Evolutionary conservation across 2,797 vertebrate genomes (phyloP).

Genomic region (Antrozous pallidus): DNA sequence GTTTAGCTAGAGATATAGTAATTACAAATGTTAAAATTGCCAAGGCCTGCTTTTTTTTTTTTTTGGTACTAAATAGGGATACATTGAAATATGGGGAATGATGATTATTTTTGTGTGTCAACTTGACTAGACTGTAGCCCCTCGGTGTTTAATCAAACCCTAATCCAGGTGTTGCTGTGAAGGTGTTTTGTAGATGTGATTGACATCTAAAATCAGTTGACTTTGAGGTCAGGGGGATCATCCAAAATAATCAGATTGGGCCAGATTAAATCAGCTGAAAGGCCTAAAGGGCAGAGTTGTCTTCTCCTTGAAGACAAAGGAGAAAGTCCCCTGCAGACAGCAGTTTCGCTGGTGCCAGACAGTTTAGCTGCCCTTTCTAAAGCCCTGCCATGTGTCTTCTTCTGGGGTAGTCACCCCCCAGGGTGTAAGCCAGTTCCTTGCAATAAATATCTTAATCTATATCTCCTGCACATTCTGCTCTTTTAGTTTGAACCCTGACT

Average conservation of each 20-base stretch:
- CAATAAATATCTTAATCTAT: not conserved
- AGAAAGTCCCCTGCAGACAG: not conserved
- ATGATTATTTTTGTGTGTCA: not conserved
- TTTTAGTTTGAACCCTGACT: not conserved
- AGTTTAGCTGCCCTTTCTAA: not conserved
- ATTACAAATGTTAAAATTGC: not conserved
- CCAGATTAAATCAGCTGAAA: not conserved
- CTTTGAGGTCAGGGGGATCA: not conserved
- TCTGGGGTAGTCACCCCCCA: fast-evolving
- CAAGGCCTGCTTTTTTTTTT: not conserved
- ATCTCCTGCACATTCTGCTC: not conserved
- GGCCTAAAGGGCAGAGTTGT: not conserved
- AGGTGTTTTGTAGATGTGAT: not conserved
- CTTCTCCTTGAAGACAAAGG: not conserved
- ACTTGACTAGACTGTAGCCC: not conserved
- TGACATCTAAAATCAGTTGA: not conserved
- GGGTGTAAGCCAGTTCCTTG: not conserved
- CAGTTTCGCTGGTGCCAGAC: no score
- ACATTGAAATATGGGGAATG: not conserved
- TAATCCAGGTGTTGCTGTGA: not conserved
- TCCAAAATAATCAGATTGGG: not conserved
- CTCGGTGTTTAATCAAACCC: not conserved
- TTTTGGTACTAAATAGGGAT: not conserved
- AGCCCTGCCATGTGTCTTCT: not conserved
- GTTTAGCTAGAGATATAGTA: not conserved